Conservation (phyloP, 2,113 vertebrate genomes). For the Gavialis gangeticus region DNA sequence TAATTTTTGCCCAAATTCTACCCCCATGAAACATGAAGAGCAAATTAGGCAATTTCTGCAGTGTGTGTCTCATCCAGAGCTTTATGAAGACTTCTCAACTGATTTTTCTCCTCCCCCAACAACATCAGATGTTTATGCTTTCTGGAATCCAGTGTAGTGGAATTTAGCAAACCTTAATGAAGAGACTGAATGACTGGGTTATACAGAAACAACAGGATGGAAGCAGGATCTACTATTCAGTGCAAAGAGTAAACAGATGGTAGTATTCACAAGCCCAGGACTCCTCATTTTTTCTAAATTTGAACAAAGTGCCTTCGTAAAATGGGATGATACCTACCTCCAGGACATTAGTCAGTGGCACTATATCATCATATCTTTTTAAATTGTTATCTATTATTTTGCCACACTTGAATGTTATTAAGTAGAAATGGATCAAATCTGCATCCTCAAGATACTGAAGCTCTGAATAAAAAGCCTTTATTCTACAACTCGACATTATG, state of each 20-base stretch:
- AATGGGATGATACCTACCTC: not conserved
- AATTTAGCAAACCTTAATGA: not conserved
- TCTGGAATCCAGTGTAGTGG: not conserved
- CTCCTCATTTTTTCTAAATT: not conserved
- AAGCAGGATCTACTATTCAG: not conserved
- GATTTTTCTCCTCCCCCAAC: not conserved
- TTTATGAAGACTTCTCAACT: not conserved
- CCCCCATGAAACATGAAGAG: not conserved
- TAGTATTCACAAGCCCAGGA: not conserved
- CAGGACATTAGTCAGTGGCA: not conserved
- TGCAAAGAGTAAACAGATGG: not conserved
- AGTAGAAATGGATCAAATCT: not conserved
- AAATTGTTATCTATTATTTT: not conserved
- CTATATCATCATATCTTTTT: not conserved
- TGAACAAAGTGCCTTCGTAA: not conserved
- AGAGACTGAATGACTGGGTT: not conserved
- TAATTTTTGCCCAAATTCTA: not conserved
- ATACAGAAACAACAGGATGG: accelerated
- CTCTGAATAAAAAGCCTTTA: not conserved
- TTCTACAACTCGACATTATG: not conserved
- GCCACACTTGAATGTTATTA: not conserved
- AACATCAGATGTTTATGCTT: not conserved
- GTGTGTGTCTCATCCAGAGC: not conserved
- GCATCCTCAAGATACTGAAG: not conserved
- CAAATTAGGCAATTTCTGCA: not conserved